These are phyloP conservation scores for Pogonomyrmex barbatus DNA, from an alignment of 1,140 invertebrate species.

Conservation along the genomic window DNA sequence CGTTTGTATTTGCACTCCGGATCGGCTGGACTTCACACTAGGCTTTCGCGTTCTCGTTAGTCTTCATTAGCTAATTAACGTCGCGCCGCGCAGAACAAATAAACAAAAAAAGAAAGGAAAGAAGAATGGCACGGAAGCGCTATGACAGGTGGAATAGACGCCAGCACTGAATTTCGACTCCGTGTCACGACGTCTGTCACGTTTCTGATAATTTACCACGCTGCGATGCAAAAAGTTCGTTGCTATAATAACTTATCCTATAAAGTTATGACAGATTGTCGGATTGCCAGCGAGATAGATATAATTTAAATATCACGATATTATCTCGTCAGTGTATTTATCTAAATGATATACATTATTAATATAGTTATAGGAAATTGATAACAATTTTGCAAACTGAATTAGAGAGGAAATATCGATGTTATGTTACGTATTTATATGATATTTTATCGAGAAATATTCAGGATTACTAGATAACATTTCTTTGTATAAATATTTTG, in stretches of 20 bases:
- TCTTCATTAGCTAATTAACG: slow-evolving; percentile 71
- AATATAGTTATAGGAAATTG: slow-evolving; percentile 6
- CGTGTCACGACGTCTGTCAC: neutral
- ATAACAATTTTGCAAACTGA: slow-evolving; percentile 27
- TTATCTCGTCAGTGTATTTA: neutral
- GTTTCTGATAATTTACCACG: slow-evolving; percentile 9
- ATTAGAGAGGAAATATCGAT: slow-evolving; percentile 16
- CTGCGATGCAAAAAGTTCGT: slow-evolving; percentile 1
- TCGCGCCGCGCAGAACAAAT: slow-evolving; percentile 39
- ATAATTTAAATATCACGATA: neutral
- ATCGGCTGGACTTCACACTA: slow-evolving; percentile 17
- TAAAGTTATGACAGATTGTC: slow-evolving; percentile 1
- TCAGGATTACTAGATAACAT: neutral
- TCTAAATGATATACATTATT: neutral
- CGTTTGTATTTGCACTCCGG: neutral
- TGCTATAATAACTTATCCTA: neutral
- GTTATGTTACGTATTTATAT: neutral
- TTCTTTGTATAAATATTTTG: neutral
- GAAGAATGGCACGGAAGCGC: slow-evolving; percentile 5
- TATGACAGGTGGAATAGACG: slow-evolving; percentile 24
- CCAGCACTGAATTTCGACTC: slow-evolving; percentile 26
- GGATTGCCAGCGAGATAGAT: neutral
- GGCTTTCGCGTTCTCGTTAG: slow-evolving; percentile 65
- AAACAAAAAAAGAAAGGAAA: slow-evolving; percentile 36
- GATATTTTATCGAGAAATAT: slow-evolving; percentile 5